Conservation (phyloP, 2,888 invertebrate species). For the Conistra vaccinii region DNA sequence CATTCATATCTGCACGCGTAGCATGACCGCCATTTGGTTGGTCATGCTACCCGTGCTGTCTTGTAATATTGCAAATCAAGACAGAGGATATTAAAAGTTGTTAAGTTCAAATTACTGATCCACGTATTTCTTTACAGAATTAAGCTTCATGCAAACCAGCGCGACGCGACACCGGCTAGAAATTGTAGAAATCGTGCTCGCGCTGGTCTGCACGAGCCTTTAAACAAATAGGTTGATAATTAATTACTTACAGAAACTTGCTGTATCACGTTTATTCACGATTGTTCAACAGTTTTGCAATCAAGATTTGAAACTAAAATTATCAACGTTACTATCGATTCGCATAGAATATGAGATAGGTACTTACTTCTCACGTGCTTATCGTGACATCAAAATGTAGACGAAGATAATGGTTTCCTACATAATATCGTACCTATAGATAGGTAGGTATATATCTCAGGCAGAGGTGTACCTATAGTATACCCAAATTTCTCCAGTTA, state of each 20-base stretch:
- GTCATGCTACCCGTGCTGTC: too few relatives aligned
- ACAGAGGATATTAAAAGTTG: neutral
- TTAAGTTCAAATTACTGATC: neutral
- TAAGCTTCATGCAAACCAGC: too few relatives aligned
- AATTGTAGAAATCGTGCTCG: too few relatives aligned
- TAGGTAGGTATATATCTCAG: neutral
- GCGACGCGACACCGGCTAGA: too few relatives aligned
- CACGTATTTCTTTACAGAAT: neutral
- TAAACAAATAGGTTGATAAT: too few relatives aligned
- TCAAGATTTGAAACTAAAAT: neutral
- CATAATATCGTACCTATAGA: neutral
- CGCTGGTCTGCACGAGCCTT: too few relatives aligned
- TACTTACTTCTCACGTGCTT: constrained; percentile 13
- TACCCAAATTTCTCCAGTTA: too few relatives aligned
- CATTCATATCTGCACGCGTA: neutral
- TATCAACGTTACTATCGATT: neutral
- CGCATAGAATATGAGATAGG: neutral
- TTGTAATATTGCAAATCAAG: neutral
- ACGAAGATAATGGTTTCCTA: neutral
- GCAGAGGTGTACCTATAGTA: neutral
- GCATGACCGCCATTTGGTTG: too few relatives aligned
- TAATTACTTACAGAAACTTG: neutral
- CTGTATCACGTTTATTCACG: constrained; percentile 3
- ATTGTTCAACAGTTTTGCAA: constrained; percentile 3
- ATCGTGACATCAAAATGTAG: neutral